Conservation (phyloP, 1,140 invertebrate genomes). For the Bacillus rossius region DNA sequence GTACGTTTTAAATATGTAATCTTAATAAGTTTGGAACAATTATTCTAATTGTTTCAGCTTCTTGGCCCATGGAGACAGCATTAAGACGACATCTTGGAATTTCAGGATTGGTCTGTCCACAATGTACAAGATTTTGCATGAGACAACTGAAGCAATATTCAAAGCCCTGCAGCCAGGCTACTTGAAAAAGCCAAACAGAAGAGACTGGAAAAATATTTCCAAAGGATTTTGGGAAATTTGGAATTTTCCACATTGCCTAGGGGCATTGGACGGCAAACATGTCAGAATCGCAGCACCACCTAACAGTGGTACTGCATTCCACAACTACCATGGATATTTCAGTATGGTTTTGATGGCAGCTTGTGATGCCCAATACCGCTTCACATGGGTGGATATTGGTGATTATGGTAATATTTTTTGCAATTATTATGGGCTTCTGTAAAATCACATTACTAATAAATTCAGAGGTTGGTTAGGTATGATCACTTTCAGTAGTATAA, state of each 20-base stretch:
- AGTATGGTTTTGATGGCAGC: constrained; percentile 31
- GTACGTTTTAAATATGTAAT: too few species aligned
- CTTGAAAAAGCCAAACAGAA: constrained; percentile 17
- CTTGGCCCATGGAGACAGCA: constrained; percentile 18
- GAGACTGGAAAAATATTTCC: constrained; percentile 30
- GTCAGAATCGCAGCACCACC: constrained; percentile 23
- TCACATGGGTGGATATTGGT: constrained; percentile 5
- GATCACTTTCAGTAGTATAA: too few species aligned
- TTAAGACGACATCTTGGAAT: background rate
- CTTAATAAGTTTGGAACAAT: too few species aligned
- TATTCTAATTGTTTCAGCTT: too few species aligned
- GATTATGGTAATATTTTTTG: constrained; percentile 5
- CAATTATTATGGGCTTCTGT: too few species aligned
- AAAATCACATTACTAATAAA: too few species aligned
- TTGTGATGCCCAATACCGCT: constrained; percentile 22
- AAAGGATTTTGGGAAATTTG: constrained; percentile 23
- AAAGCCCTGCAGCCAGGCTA: background rate
- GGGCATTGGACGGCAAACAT: constrained; percentile 40
- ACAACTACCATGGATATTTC: constrained; percentile 35
- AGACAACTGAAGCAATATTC: constrained; percentile 22
- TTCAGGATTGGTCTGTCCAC: background rate
- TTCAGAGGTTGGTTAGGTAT: too few species aligned
- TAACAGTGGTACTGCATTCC: constrained; percentile 25
- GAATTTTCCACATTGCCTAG: constrained; percentile 43
- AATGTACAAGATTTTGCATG: background rate